Evolutionary conservation across 2,888 invertebrate species (phyloP).

Genomic region (Chloroclysta siterata): DNA sequence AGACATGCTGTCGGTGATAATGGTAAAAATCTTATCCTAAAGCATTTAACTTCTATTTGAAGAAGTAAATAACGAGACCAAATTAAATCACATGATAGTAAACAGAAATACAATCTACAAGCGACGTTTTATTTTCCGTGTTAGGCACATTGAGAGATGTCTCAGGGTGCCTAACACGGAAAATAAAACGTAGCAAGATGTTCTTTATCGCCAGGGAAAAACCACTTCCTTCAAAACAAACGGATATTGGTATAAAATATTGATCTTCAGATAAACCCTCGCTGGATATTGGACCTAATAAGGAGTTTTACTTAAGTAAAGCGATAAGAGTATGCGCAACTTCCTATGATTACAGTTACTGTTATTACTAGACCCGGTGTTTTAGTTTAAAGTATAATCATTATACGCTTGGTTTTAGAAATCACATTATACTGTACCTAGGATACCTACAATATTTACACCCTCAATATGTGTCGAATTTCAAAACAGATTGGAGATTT

Average conservation of each 20-base stretch:
- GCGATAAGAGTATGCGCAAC: slow-evolving; percentile 20
- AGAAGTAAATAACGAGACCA: neutral
- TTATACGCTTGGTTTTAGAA: neutral
- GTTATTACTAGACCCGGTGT: neutral
- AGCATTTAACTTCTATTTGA: neutral
- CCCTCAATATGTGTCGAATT: too few relatives aligned
- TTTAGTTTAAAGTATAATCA: neutral
- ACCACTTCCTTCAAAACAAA: slow-evolving; percentile 61
- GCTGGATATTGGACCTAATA: slow-evolving; percentile 40
- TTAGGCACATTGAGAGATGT: slow-evolving; percentile 12
- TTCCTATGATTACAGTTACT: slow-evolving; percentile 14
- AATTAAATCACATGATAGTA: neutral
- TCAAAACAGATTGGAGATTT: too few relatives aligned
- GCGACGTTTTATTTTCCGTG: slow-evolving; percentile 3
- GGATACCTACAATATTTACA: too few relatives aligned
- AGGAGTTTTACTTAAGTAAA: slow-evolving; percentile 27
- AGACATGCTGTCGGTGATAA: too few relatives aligned
- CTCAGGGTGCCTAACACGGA: too few relatives aligned
- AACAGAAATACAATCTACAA: neutral
- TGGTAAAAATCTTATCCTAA: too few relatives aligned
- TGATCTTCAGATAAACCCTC: slow-evolving; percentile 48
- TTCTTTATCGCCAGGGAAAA: slow-evolving; percentile 53
- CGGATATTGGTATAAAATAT: slow-evolving; percentile 73
- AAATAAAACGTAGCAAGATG: too few relatives aligned
- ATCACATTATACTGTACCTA: neutral